Percentiles rank a stretch among this genome's conserved stretches.
Conservation (phyloP, 2,888 invertebrate species). For the Macrosoma leucophasiata region DNA sequence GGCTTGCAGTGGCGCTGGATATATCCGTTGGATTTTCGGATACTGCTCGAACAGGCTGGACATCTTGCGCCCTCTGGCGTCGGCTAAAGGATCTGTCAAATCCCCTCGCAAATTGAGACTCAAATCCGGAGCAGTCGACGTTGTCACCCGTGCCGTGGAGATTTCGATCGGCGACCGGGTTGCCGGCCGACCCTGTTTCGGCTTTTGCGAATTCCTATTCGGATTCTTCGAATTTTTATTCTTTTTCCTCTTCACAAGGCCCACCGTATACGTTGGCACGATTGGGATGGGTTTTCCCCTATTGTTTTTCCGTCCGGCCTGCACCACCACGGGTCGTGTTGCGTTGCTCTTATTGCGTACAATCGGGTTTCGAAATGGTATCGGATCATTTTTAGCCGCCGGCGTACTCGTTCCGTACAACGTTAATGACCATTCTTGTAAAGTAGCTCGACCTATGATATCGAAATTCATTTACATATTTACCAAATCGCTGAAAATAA, state of each 20-base stretch:
- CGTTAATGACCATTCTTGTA: constrained; percentile 95
- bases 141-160: constrained; percentile 59
- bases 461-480: constrained; percentile 39
- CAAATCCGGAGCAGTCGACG: constrained; percentile 49
- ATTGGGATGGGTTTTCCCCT: constrained; percentile 55
- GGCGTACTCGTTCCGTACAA: constrained; percentile 89
- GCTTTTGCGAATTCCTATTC: constrained; percentile 66
- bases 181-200: constrained; percentile 71
- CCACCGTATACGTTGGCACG: constrained; percentile 62
- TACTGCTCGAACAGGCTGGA: constrained; percentile 83
- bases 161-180: constrained; percentile 71
- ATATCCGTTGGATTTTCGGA: constrained; percentile 85
- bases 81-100: constrained; percentile 55
- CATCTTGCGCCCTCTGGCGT: constrained; percentile 74
- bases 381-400: constrained; percentile 78
- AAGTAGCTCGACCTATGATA: constrained; percentile 86
- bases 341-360: constrained; percentile 59
- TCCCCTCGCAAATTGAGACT: constrained; percentile 61
- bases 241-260: constrained; percentile 69
- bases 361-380: constrained; percentile 69
- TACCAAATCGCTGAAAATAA: no score
- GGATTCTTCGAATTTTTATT: constrained; percentile 74
- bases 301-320: constrained; percentile 57
- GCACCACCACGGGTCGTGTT: constrained; percentile 60
- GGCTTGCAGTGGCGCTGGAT: constrained; percentile 78